phyloP scores from a whole-genome alignment of 2,113 vertebrate species.

The Ciconia boyciana region DNA sequence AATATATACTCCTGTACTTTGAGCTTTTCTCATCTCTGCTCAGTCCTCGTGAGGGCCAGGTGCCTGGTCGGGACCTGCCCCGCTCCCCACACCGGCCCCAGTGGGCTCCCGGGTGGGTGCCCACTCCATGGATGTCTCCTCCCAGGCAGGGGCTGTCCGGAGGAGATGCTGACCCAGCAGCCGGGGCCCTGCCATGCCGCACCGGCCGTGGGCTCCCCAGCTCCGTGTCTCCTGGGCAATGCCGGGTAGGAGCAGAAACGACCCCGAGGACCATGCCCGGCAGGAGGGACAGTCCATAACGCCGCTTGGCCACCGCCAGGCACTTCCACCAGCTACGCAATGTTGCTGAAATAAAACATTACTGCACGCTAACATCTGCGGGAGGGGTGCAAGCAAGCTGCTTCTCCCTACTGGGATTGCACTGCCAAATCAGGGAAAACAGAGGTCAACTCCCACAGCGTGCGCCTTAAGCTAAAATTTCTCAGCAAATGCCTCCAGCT shows the following conservation, averaged over 20 bases:
- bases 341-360: not conserved
- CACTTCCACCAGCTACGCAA: not conserved
- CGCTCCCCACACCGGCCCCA: accelerated
- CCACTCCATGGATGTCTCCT: accelerated
- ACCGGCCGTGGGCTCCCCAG: not conserved
- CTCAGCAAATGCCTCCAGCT: not conserved
- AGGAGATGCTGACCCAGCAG: not conserved
- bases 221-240: not conserved
- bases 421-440: not conserved
- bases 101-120: not conserved
- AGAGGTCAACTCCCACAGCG: not conserved
- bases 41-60: not conserved
- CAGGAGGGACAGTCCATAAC: not conserved
- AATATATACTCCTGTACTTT: accelerated
- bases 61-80: not conserved
- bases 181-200: accelerated
- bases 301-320: accelerated
- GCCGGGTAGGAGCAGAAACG: not conserved
- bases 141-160: not conserved
- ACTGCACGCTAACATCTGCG: accelerated
- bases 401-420: not conserved
- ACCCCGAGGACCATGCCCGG: not conserved
- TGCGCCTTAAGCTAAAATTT: not conserved
- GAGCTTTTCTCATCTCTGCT: not conserved
- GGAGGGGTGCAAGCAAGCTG: not conserved